Base-by-base conservation (phyloP, 2,888 invertebrate species). In the Netelia fuscicornis region DNA sequence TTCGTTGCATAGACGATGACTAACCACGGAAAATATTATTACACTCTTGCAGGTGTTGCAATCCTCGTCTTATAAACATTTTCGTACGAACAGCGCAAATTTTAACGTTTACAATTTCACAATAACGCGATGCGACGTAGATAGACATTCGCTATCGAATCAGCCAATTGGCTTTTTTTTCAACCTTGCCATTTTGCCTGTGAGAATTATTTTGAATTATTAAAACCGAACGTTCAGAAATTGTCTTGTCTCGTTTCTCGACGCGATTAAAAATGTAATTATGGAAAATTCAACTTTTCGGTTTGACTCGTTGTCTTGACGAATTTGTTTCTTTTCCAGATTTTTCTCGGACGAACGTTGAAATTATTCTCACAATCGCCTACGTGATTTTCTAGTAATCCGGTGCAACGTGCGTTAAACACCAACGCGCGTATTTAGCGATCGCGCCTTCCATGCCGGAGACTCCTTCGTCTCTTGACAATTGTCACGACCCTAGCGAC, bases 1-100 rank as follows among this genome's bases (percentile, higher is more conserved):
- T 81, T 79, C 81, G 65, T 64, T 84, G 48, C 81, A 54, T 54
- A 78, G 62, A 30, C 77, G 64, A 79, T 80, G 77, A 84, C 74
- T 84, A 64, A 74, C 68, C 52, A 23, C 67, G 52, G 56, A 72
- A 58, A 75, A 58, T 74, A 79, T 79, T 70, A 75, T 79, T 68
- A 83, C 52, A 52, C 77, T 62, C 44, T 44, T n/a, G 65, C 60
- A 44, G 62, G 17, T 67, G 62, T 71, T 70, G 48, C 52, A 81
- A 60, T 64, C 64, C 10, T 17, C 25, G 37, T 44, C 42, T 54
- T 48, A 42, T 60, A 52, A 54, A 74, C 64, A 42, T 77, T 54
- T 68, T 13, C 52, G n/a, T 62, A 17, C 48, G 11, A 11, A 10
- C 13, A 13, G 11, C 3, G 48, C 48, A 48, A 48, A 48, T 48